phyloP scores from a whole-genome alignment of 1,140 invertebrate genomes.

The Zaprionus camerounensis region DNA sequence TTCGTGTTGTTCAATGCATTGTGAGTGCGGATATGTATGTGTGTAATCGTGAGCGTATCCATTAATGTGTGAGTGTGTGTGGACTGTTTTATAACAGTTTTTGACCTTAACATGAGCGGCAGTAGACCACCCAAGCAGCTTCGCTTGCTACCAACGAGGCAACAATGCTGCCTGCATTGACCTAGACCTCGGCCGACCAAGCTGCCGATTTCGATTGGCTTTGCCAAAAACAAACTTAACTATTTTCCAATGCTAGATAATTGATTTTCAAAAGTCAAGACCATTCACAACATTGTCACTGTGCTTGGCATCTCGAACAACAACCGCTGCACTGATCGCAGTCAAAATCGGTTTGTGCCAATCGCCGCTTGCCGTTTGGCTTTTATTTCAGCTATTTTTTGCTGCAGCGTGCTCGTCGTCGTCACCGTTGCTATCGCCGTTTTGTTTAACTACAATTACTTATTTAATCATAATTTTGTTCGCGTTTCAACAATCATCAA shows the following conservation, averaged over 20 bases:
- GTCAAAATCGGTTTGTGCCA: slow-evolving; percentile 38
- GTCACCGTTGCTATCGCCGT: slow-evolving; percentile 44
- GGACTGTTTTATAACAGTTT: slow-evolving; percentile 15
- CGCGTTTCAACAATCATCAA: slow-evolving; percentile 83
- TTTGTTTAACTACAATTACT: slow-evolving; percentile 82
- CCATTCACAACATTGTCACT: slow-evolving; percentile 21
- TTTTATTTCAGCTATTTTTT: slow-evolving; percentile 41
- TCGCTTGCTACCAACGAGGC: neutral
- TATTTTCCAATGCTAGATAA: slow-evolving; percentile 20
- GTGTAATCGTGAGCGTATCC: slow-evolving; percentile 1
- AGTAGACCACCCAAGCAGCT: slow-evolving; percentile 54
- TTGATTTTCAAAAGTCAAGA: slow-evolving; percentile 50
- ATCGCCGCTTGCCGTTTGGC: slow-evolving; percentile 47
- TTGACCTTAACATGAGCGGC: slow-evolving; percentile 42
- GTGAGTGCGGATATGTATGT: slow-evolving; percentile 4
- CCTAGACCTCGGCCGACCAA: slow-evolving; percentile 61
- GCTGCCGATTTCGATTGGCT: neutral
- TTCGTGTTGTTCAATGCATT: slow-evolving; percentile 12
- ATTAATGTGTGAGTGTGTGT: slow-evolving; percentile 10
- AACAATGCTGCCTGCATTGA: slow-evolving; percentile 34
- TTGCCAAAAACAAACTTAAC: neutral
- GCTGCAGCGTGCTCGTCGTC: slow-evolving; percentile 25
- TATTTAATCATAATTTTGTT: slow-evolving; percentile 84
- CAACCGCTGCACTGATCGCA: slow-evolving; percentile 52
- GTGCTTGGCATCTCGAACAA: slow-evolving; percentile 18